These are phyloP conservation scores for Nerophis ophidion DNA, from an alignment of 2,113 vertebrate genomes.

Conservation along the genomic window DNA sequence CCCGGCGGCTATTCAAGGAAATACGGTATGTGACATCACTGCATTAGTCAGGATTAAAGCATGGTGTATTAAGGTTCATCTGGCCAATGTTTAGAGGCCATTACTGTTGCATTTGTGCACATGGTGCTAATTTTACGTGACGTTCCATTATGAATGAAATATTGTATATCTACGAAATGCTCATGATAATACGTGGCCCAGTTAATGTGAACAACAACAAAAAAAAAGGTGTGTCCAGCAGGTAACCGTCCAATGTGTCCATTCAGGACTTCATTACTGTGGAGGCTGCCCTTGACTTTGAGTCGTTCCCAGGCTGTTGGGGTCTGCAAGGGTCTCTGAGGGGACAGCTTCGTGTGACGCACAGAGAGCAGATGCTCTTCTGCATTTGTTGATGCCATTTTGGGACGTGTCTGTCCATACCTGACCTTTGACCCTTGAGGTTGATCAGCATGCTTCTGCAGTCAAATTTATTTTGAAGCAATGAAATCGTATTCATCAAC, in stretches of 20 bases:
- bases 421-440: constrained; percentile 53
- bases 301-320: constrained; percentile 57
- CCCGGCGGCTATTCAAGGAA: no score
- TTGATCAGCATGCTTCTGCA: constrained; percentile 55
- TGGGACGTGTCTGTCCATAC: constrained; percentile 56
- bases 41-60: no score
- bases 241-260: constrained; percentile 12
- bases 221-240: not conserved
- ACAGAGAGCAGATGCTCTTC: constrained; percentile 68
- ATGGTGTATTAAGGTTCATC: no score
- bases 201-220: not conserved
- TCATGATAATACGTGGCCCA: not conserved
- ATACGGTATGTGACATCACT: no score
- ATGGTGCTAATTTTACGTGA: no score
- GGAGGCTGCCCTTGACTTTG: constrained; percentile 64
- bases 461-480: not conserved
- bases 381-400: constrained; percentile 58
- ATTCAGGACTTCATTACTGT: constrained; percentile 28
- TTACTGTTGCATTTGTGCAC: no score
- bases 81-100: no score
- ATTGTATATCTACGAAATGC: not conserved
- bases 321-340: constrained; percentile 33
- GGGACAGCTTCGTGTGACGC: constrained; percentile 62
- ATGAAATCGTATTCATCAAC: not conserved
- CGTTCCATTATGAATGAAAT: no score